Evolutionary conservation across 1,140 invertebrate genomes (phyloP), one percentile per base, ranked within the genome.

Genomic region (Trissolcus basalis): DNA sequence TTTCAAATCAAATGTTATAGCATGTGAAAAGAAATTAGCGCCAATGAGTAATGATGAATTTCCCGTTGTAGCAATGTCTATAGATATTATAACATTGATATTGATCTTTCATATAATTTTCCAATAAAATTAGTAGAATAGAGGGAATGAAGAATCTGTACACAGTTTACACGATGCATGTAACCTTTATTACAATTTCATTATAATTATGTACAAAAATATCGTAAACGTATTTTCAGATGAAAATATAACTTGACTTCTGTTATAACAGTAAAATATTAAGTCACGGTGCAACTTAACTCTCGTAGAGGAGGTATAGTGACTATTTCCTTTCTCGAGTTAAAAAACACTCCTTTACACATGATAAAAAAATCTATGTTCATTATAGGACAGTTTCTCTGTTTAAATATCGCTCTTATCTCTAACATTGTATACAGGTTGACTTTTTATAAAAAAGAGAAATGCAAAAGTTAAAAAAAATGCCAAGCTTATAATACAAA

Each of bases 191-290:
- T 85, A 83, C 80, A 84, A 82, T 82, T 71, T 84, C 75, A 80
- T 79, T 85, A 80, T 84, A 85, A 83, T 83, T 84, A 85, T 85
- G 78, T 87, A 86, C 85, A 87, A 86, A 84, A 84, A 82, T 84
- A 80, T 79, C 65, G 54, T 75, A 74, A 73, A 76, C 70, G 65
- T 80, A 82, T 81, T 81, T 82, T 84, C 77, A 78, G 82, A 80
- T 67, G 82, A 82, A 80, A 85, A 86, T 85, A 80, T 84, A 84
- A 84, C 82, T 74, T 81, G 84, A 71, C 77, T 85, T 81, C 72
- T 80, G 80, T 81, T 80, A 63, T 82, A 69, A 84, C 82, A 75
- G 81, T 81, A 76, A 82, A 82, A 77, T 82, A 83, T 82, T 80
- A 82, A 83, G 80, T 82, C 77, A 82, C 81, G 71, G 67, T 82